phyloP scores from a whole-genome alignment of 2,113 vertebrate genomes.

The Gallinago jamesoni region DNA sequence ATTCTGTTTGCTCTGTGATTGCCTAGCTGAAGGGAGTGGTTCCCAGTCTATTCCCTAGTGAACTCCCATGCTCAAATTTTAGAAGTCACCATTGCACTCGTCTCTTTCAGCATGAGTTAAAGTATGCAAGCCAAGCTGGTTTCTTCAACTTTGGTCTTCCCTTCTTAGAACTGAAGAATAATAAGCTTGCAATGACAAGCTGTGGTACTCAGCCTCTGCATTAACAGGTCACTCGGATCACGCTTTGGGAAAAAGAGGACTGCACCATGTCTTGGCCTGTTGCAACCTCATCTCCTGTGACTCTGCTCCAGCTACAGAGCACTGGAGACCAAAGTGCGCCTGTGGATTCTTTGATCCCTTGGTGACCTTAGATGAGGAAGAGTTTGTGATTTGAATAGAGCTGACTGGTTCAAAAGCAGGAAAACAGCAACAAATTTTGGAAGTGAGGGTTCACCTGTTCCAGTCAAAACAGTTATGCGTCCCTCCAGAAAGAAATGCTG shows the following conservation, averaged over 20 bases:
- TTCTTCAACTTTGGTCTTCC: background rate
- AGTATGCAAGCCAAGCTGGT: background rate
- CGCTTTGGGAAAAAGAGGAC: background rate
- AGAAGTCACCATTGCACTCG: background rate
- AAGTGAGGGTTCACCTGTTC: background rate
- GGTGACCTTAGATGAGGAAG: background rate
- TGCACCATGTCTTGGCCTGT: background rate
- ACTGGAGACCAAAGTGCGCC: too few species aligned
- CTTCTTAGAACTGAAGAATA: background rate
- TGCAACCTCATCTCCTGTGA: background rate
- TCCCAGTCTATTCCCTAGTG: background rate
- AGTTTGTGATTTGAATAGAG: background rate
- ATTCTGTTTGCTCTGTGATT: background rate
- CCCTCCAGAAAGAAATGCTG: background rate
- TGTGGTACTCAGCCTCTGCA: background rate
- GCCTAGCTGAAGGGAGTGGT: background rate
- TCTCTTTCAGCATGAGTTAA: background rate
- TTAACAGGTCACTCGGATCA: background rate
- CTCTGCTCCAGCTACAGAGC: background rate
- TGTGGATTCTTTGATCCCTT: background rate
- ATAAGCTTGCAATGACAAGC: background rate
- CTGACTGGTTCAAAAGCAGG: background rate
- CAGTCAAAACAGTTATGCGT: background rate
- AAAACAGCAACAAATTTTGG: background rate
- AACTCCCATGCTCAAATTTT: background rate